Conservation (phyloP, 1,140 invertebrate genomes). For the Orius insidiosus region DNA sequence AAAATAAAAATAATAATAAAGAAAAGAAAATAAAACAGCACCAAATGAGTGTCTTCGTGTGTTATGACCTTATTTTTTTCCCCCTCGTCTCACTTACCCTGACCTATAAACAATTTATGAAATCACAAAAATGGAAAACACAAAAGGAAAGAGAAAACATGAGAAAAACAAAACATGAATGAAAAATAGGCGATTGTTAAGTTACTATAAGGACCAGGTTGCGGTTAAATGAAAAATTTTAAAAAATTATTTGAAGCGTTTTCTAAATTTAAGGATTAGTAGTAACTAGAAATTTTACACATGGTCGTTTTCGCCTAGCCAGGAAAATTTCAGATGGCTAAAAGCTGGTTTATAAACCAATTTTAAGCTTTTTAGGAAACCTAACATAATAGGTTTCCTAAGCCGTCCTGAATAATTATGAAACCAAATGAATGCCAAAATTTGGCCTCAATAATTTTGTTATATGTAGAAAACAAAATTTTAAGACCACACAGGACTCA, state of each 20-base stretch:
- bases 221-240: too few relatives aligned
- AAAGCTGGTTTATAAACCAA: too few relatives aligned
- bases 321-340: too few relatives aligned
- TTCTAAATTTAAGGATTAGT: too few relatives aligned
- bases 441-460: too few relatives aligned
- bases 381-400: too few relatives aligned
- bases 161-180: slow-evolving; percentile 4
- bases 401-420: too few relatives aligned
- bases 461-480: background rate
- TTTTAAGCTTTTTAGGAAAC: too few relatives aligned
- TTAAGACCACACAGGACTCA: background rate
- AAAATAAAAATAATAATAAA: slow-evolving; percentile 5
- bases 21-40: slow-evolving; percentile 11
- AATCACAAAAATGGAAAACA: background rate
- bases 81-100: slow-evolving; percentile 17
- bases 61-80: background rate
- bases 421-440: too few relatives aligned
- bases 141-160: slow-evolving; percentile 1
- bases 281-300: too few relatives aligned
- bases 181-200: slow-evolving; percentile 3
- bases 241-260: too few relatives aligned
- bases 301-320: too few relatives aligned
- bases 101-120: slow-evolving; percentile 15
- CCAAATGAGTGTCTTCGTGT: slow-evolving; percentile 7
- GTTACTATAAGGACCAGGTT: background rate